These are phyloP conservation scores for Cataglyphis livida DNA, from an alignment of 2,888 invertebrate genomes.

Conservation along the genomic window DNA sequence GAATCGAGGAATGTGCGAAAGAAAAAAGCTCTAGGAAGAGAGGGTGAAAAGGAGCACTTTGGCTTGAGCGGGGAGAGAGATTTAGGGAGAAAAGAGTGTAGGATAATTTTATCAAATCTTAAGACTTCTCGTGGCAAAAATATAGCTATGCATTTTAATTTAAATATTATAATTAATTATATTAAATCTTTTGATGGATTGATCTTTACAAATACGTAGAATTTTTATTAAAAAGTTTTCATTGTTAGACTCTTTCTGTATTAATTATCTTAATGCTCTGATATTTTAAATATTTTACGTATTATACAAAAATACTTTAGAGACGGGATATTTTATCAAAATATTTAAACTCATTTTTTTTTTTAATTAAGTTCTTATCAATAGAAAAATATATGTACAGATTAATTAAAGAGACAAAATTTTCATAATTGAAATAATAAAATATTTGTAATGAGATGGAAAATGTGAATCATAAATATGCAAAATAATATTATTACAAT, in stretches of 20 bases:
- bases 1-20: slow-evolving; percentile 49
- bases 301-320: neutral
- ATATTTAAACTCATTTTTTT: neutral
- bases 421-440: neutral
- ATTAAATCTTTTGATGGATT: neutral
- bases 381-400: neutral
- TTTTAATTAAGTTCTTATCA: neutral
- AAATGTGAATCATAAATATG: neutral
- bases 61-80: slow-evolving; percentile 31
- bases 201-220: neutral
- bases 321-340: neutral
- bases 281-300: neutral
- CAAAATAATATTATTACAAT: neutral
- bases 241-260: neutral
- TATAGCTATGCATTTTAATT: neutral
- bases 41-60: slow-evolving; percentile 49
- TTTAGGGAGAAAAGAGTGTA: slow-evolving; percentile 30
- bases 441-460: neutral
- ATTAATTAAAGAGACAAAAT: neutral
- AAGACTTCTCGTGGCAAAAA: neutral
- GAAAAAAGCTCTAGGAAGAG: slow-evolving; percentile 50
- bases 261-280: neutral
- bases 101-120: slow-evolving; percentile 28
- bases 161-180: neutral
- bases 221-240: neutral